Evolutionary conservation across 2,888 invertebrate species (phyloP).

Genomic region (Tipula helvola): DNA sequence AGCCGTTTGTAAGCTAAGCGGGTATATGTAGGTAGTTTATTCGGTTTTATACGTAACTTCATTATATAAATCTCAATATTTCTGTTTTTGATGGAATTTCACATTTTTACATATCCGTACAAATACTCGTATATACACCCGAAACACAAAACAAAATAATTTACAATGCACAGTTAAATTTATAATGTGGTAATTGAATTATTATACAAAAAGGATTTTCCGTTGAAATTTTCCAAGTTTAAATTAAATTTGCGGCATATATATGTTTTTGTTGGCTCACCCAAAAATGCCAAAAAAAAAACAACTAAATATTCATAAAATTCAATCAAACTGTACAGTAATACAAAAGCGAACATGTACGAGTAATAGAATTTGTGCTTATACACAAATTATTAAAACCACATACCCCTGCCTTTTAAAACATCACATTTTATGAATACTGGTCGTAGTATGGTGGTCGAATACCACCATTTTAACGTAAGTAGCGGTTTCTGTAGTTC

Average conservation of each 20-base stretch:
- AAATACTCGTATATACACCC: neutral
- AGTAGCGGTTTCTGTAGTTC: too few relatives aligned
- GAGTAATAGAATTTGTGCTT: too few relatives aligned
- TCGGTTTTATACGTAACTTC: too few relatives aligned
- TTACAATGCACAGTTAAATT: neutral
- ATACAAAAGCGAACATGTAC: too few relatives aligned
- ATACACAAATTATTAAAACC: neutral
- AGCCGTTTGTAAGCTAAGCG: neutral
- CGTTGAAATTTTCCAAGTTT: neutral
- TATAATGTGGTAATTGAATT: neutral
- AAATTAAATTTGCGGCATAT: neutral
- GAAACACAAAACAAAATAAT: neutral
- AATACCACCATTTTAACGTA: too few relatives aligned
- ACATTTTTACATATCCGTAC: too few relatives aligned
- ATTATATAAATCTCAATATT: too few relatives aligned
- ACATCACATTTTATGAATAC: too few relatives aligned
- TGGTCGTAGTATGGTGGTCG: too few relatives aligned
- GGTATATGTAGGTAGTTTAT: neutral
- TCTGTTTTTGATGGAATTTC: too few relatives aligned
- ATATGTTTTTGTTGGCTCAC: neutral
- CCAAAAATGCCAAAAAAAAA: neutral
- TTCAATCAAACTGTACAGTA: too few relatives aligned
- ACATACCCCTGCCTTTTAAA: neutral
- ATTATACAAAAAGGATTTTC: neutral
- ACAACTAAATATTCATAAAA: too few relatives aligned